These are phyloP conservation scores for Chrysomela aeneicollis DNA, from an alignment of 2,888 invertebrate species.

Conservation along the genomic window DNA sequence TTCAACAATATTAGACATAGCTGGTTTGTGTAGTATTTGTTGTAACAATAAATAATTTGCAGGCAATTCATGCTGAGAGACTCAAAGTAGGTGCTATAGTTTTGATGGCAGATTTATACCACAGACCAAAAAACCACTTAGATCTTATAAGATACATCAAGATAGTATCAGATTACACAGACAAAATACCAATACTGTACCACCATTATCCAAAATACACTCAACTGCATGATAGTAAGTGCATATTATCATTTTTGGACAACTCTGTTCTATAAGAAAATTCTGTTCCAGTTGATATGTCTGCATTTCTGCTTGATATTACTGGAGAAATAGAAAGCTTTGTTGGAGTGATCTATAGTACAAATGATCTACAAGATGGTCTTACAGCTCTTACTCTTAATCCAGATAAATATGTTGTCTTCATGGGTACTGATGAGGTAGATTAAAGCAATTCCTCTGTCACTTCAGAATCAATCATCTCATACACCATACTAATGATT, in stretches of 20 bases:
- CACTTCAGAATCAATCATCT: neutral
- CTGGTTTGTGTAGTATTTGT: neutral
- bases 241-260: neutral
- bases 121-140: conserved; percentile 70
- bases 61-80: conserved; percentile 72
- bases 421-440: conserved; percentile 58
- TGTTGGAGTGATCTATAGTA: conserved; percentile 56
- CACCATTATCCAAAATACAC: conserved; percentile 83
- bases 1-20: neutral
- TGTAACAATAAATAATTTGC: neutral
- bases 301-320: conserved; percentile 55
- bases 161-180: conserved; percentile 61
- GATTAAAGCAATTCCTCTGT: conserved; percentile 12
- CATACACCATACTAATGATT: conserved; percentile 31
- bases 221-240: conserved; percentile 74
- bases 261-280: neutral
- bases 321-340: conserved; percentile 58
- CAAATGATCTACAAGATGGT: conserved; percentile 54
- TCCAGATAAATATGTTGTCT: conserved; percentile 54
- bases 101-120: conserved; percentile 81
- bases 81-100: conserved; percentile 74
- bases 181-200: conserved; percentile 78
- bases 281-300: conserved; percentile 55
- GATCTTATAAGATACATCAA: conserved; percentile 74
- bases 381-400: conserved; percentile 53